Base-by-base conservation (phyloP, 1,140 invertebrate species). In the Tyrophagus putrescentiae region DNA sequence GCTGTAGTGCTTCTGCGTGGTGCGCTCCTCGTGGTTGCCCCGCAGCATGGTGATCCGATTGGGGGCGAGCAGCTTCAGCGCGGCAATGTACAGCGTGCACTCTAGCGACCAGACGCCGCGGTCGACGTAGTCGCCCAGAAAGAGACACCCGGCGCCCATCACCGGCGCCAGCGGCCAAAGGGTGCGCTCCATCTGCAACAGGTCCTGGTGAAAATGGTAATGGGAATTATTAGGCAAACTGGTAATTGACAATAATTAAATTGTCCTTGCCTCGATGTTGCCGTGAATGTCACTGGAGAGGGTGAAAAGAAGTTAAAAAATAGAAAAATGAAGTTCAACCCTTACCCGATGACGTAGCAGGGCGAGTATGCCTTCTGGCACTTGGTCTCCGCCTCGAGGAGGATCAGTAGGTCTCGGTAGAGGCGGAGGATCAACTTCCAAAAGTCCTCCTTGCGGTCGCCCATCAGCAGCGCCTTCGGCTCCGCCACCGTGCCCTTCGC, bases 61-160 rank as follows among this genome's bases (percentile, higher is more conserved):
- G 16, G 80, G 79, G 18, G 75, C 73, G 44, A 80, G 70, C 36
- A 81, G 63, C 68, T 83, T 83, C 62, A 80, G 78, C 18, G 78
- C 72, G 67, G 82, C 78, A n/a, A 83, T 67, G 66, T 82, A 80
- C 4, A 21, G 27, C 3, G 29, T 32, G 31, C 54, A 60, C 29
- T 82, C 81, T 36, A 81, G 66, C 34, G 80, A 78, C 68, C 71
- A 76, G 5, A 72, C 70, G 6, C 80, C 80, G 60, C 80, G 68
- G 67, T 83, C 81, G 0, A 83, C 80, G 69, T 81, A 83, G 69
- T 83, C 80, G 1, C 81, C 81, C 11, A 83, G 72, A 66, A 82
- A 82, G 1, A 83, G 67, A 62, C 82, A 76, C 32, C 72, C 72
- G 1, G 78, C 75, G 4, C 80, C 80, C 16, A 80, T 66, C 4